A percentile compares a stretch with the other conserved stretches of the same genome.
Evolutionary conservation across 2,797 vertebrate species (phyloP).

Genomic region (Heterohyrax brucei): DNA sequence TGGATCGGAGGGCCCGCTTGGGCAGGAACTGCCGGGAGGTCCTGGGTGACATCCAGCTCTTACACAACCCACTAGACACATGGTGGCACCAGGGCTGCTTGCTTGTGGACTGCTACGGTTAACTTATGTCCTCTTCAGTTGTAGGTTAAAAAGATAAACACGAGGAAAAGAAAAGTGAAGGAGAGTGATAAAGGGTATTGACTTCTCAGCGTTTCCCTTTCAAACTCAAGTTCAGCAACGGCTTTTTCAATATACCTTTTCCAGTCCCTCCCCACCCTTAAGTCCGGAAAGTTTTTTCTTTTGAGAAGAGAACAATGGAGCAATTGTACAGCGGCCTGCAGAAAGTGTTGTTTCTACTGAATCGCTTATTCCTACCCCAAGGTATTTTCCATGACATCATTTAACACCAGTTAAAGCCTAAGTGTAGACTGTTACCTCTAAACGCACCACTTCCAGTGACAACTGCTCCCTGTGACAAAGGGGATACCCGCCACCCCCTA

Average conservation of each 20-base stretch:
- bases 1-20: rapidly evolving
- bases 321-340: constrained; percentile 66
- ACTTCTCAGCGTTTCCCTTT: constrained; percentile 74
- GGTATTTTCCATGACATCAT: constrained; percentile 73
- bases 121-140: neutral
- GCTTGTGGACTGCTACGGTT: neutral
- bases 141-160: neutral
- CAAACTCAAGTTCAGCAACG: constrained; percentile 42
- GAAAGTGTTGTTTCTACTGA: constrained; percentile 68
- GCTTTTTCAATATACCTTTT: constrained; percentile 65
- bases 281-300: constrained; percentile 36
- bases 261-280: neutral
- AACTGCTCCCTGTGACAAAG: neutral
- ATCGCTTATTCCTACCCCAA: constrained; percentile 67
- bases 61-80: neutral
- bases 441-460: neutral
- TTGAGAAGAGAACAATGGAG: constrained; percentile 68
- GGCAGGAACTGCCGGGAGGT: neutral
- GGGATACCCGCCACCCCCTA: neutral
- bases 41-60: neutral
- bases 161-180: neutral
- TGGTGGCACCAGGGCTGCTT: neutral
- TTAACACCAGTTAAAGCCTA: constrained; percentile 52
- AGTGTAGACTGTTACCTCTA: constrained; percentile 17
- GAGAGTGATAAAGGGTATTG: neutral